These are phyloP conservation scores for Acutogordius australiensis DNA, from an alignment of 2,888 invertebrate genomes.

Conservation along the genomic window DNA sequence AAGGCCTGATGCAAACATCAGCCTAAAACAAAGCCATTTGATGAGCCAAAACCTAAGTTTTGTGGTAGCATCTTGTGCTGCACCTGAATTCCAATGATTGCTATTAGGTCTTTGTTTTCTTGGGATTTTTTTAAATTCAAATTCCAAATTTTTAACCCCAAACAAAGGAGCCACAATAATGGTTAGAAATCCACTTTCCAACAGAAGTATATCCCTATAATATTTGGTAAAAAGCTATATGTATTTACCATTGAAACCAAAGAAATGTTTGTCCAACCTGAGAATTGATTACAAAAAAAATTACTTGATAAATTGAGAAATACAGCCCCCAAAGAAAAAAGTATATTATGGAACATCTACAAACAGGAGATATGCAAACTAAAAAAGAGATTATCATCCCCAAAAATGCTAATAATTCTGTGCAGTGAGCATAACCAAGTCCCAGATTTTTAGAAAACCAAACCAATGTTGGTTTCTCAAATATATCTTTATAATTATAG, in stretches of 20 bases:
- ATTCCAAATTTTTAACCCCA: conserved; percentile 11
- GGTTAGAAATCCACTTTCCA: conserved; percentile 42
- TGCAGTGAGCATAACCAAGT: conserved; percentile 34
- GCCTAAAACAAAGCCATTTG: conserved; percentile 42
- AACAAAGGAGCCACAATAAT: conserved; percentile 37
- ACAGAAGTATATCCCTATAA: conserved; percentile 35
- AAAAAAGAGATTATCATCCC: conserved; percentile 38
- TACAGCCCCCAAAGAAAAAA: conserved; percentile 38
- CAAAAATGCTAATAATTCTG: conserved; percentile 36
- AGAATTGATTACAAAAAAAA: conserved; percentile 14
- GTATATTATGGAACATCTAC: conserved; percentile 31
- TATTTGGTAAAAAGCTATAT: not conserved
- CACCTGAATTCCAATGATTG: not conserved
- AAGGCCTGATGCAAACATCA: conserved; percentile 40
- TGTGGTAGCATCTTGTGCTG: not conserved
- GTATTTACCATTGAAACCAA: conserved; percentile 33
- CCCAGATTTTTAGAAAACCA: conserved; percentile 38
- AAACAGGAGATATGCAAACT: conserved; percentile 26
- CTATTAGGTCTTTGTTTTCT: not conserved
- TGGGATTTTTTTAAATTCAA: conserved; percentile 16
- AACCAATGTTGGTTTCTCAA: conserved; percentile 34
- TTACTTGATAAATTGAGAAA: conserved; percentile 38
- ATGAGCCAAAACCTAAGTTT: conserved; percentile 19
- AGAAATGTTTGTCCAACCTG: conserved; percentile 41
- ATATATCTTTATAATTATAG: not conserved